These are phyloP conservation scores for Hypolimnas misippus DNA, from an alignment of 2,888 invertebrate genomes.

Conservation along the genomic window DNA sequence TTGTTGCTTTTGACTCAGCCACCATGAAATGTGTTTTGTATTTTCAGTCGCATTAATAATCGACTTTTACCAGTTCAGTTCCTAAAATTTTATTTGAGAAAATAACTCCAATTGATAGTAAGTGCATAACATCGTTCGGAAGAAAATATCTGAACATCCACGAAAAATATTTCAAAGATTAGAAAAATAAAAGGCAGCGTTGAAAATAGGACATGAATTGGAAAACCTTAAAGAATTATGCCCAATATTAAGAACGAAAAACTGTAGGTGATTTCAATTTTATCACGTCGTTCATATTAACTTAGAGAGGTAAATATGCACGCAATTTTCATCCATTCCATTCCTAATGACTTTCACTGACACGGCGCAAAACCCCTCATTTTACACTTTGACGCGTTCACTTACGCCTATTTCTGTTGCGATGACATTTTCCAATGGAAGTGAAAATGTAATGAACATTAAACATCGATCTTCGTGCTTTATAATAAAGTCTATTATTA, in stretches of 20 bases:
- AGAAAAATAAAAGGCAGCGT: background rate
- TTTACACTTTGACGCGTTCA: constrained; percentile 84
- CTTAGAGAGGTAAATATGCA: constrained; percentile 79
- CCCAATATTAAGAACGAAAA: constrained; percentile 55
- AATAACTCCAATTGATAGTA: background rate
- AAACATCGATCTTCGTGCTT: constrained; percentile 51
- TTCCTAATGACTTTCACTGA: constrained; percentile 83
- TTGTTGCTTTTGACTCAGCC: constrained; percentile 78
- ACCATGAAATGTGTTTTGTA: constrained; percentile 39
- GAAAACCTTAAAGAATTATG: constrained; percentile 34
- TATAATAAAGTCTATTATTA: constrained; percentile 64
- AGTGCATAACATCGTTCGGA: constrained; percentile 10
- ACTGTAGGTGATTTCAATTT: constrained; percentile 69
- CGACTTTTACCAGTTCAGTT: no score
- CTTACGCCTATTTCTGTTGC: constrained; percentile 78
- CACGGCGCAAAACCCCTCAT: constrained; percentile 82
- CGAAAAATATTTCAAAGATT: background rate
- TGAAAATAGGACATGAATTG: background rate
- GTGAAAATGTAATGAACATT: constrained; percentile 54
- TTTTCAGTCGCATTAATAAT: no score
- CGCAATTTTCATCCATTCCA: constrained; percentile 82
- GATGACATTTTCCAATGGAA: constrained; percentile 78
- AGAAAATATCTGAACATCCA: no score
- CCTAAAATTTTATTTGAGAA: no score
- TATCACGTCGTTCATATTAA: constrained; percentile 75